These are phyloP conservation scores for Trichoplusia ni DNA, from an alignment of 1,140 invertebrate genomes.

Conservation along the genomic window DNA sequence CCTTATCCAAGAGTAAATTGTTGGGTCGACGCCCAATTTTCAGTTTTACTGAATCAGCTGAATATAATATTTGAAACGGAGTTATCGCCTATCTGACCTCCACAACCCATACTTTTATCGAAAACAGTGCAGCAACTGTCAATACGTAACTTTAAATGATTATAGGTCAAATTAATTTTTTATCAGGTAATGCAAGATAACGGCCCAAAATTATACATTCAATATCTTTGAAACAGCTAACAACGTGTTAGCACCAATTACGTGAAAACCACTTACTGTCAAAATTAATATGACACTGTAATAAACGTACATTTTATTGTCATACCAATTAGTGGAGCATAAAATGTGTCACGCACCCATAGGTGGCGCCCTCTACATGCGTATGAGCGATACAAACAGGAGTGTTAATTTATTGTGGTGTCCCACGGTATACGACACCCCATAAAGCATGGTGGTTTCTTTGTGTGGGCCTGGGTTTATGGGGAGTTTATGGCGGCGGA, in stretches of 20 bases:
- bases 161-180: no score
- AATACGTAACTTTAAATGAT: no score
- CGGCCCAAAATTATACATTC: no score
- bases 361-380: neutral
- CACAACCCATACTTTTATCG: no score
- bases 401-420: conserved; percentile 28
- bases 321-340: conserved; percentile 3
- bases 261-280: neutral
- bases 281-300: conserved; percentile 1
- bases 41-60: no score
- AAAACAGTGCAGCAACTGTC: no score
- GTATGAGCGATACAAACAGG: conserved; percentile 19
- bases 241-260: neutral
- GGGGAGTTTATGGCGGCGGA: conserved; percentile 2
- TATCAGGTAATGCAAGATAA: no score
- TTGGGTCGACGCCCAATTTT: no score
- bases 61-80: no score
- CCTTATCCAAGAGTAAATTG: no score
- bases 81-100: no score
- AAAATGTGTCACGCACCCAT: neutral
- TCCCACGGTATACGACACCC: neutral
- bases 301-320: conserved; percentile 1
- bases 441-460: conserved; percentile 14
- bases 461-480: neutral
- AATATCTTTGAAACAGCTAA: no score